phyloP scores from a whole-genome alignment of 2,888 invertebrate species.

The Drosophila borborema region DNA sequence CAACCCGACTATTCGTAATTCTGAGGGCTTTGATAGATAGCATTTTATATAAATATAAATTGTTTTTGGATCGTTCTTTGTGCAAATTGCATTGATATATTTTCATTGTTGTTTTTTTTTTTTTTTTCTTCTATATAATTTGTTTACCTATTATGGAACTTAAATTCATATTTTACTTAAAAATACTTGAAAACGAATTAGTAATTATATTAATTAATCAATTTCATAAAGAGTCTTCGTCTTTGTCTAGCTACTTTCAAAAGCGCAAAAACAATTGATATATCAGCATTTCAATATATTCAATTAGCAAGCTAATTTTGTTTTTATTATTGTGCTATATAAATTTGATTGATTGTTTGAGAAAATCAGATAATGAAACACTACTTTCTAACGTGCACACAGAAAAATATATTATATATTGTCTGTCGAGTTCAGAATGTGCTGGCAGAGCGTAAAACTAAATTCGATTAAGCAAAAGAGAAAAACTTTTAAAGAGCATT shows the following conservation, averaged over 20 bases:
- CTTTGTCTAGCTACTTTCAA: neutral
- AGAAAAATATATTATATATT: neutral
- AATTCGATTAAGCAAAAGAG: neutral
- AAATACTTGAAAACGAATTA: neutral
- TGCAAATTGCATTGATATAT: neutral
- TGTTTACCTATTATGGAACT: neutral
- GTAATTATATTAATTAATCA: neutral
- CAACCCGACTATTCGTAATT: neutral
- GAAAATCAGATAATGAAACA: constrained; percentile 1
- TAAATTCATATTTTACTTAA: no score
- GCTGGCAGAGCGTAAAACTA: neutral
- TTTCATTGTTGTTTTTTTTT: neutral
- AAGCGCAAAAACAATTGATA: neutral
- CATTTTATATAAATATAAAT: neutral
- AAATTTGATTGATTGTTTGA: constrained; percentile 3
- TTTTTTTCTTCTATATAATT: neutral
- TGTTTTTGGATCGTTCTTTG: neutral
- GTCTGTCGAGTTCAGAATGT: neutral
- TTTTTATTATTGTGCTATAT: neutral
- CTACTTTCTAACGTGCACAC: neutral
- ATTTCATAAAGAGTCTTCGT: neutral
- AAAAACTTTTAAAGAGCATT: neutral
- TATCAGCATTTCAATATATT: neutral
- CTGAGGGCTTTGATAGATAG: neutral
- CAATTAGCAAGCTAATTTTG: neutral